These are phyloP conservation scores for cattle (Bos taurus) DNA, from an alignment of 2,113 vertebrate genomes.

Conservation along the genomic window ARS-UCD2.0 NC_037348.1:46639001-46639500, in stretches of 20 bases:
- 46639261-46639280: not conserved
- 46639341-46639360: not conserved
- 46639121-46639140: not conserved
- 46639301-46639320: not conserved
- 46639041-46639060: not conserved
- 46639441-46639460: slow-evolving; percentile 7
- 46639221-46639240: not conserved
- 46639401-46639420: not conserved
- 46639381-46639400: not conserved
- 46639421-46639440: not conserved
- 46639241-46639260: slow-evolving; percentile 1
- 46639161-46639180: not conserved
- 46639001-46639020: not conserved
- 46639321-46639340: not conserved
- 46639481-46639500: not conserved
- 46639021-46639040: not conserved
- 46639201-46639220: not conserved
- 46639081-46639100: not conserved
- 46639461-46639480: not conserved
- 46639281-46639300: not conserved
- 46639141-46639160: not conserved
- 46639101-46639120: not conserved
- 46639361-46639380: not conserved
- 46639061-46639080: not conserved
- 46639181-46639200: not conserved